Evolutionary conservation across 2,113 vertebrate species (phyloP), one percentile per base, ranked within the genome.

Genomic region (Oxyura jamaicensis): DNA sequence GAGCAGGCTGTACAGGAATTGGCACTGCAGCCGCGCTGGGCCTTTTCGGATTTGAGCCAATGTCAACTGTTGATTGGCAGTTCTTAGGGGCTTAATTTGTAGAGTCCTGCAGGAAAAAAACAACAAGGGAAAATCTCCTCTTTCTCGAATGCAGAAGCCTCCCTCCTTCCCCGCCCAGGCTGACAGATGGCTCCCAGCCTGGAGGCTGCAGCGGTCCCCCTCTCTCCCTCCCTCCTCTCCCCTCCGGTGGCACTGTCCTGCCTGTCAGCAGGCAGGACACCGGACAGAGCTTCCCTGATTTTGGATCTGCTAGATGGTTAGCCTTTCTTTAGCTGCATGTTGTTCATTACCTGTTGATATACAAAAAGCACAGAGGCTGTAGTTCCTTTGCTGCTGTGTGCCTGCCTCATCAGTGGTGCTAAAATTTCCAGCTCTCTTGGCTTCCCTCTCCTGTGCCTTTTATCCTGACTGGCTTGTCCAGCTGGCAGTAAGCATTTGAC

Each of bases 161-260:
- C 79, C 66, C 36, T 58, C 33, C 84, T 53, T 85, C 58, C 74
- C 94, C 83, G 73, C 66, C 44, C 0, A 1, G 55, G 82, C 89
- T 95, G 94, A 95, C 94, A 95, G 96, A 95, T 97, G 94, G 95
- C 77, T 95, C 69, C 77, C 9, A 76, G 55, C 83, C 81, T 73
- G 86, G 77, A 84, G 91, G 66, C 20, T 86, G 81, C 84, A 76
- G 91, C 35, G 52, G 1, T 83, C 78, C 69, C 69, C 87, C 82
- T 86, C 75, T 18, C 36, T 29, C 26, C 26, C 36, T 17, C 48
- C 48, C 50, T 50, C 50, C 60, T 42, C 71, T 72, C 86, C 58
- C 62, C 68, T 85, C 59, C 0, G 0, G 58, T 93, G 86, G 69
- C 82, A 59, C 83, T 4, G 15, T 53, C 85, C 74, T 89, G 91